Conservation (phyloP, 1,140 invertebrate genomes). For the Drosophila baimaii region DNA sequence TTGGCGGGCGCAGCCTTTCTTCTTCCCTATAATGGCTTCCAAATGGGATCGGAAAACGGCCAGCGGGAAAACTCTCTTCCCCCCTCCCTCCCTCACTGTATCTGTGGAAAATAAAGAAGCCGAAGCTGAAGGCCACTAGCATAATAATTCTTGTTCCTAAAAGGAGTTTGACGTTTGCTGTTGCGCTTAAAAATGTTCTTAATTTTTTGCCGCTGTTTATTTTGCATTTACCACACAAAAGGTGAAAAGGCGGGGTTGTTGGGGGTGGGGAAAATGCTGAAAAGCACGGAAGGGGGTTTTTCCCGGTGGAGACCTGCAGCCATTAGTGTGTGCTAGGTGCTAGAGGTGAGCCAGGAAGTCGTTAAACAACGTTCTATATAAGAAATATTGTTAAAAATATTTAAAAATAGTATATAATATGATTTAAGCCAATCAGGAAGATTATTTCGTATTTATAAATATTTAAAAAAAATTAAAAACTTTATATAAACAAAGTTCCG, state of each 20-base stretch:
- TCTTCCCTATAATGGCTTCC: neutral
- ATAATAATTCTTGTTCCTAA: conserved; percentile 40
- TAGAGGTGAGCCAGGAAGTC: neutral
- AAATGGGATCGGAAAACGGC: conserved; percentile 21
- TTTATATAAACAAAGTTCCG: neutral
- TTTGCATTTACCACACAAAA: conserved; percentile 14
- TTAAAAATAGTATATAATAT: too few species aligned
- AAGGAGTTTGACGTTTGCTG: conserved; percentile 27
- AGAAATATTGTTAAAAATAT: too few species aligned
- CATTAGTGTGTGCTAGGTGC: conserved; percentile 8
- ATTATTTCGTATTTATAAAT: neutral
- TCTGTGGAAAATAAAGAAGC: conserved; percentile 1
- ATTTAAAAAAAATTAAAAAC: neutral
- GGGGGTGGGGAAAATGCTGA: neutral
- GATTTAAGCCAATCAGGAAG: too few species aligned
- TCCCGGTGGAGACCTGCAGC: neutral
- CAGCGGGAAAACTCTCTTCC: conserved; percentile 4
- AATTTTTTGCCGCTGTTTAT: conserved; percentile 1
- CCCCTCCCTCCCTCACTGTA: neutral
- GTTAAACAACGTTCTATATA: too few species aligned
- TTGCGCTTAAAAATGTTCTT: conserved; percentile 34
- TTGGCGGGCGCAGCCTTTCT: neutral
- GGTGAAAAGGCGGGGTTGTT: too few species aligned
- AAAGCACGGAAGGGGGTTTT: neutral
- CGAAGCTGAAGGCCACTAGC: conserved; percentile 24